Base-by-base conservation (phyloP, 2,888 invertebrate genomes). In the Villa cingulata region DNA sequence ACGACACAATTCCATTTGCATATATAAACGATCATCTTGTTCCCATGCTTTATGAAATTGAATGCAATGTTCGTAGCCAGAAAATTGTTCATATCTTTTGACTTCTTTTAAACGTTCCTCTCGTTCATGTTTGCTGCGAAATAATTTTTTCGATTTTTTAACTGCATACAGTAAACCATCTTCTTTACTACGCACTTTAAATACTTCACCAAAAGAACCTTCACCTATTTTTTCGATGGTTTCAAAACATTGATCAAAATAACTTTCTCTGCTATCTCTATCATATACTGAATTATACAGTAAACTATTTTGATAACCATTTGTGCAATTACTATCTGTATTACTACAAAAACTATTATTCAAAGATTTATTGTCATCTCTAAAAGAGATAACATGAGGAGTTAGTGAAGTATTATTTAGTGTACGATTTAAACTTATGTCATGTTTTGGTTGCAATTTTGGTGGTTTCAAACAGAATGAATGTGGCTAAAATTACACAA, bases 131-230 rank as follows among this genome's bases (percentile, higher is more conserved):
- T 74, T 72, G 49, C 77, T 76, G 15, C 75, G 68, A 57, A 76
- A 78, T 41, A 73, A 62, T 53, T 79, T 76, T 54, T 78, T 72
- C 0, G 79, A 76, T 56, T 77, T 74, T 63, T 86, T 86, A 1
- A 86, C 73, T 1, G 86, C 86, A 68, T 84, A 86, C 41, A 72
- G 63, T 38, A 72, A 66, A 1, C 76, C 75, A 67, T 84, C 82
- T 55, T 81, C 78, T 52, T 72, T 75, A 51, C 75, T 77, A 48
- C 70, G 70, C 1, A 78, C 84, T 60, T 78, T 76, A 58, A 76
- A 83, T 0, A 84, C 84, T 64, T 80, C 78, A 10, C 84, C 85
- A 70, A 84, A 86, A 4, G 82, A 83, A 3, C 86, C 86, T 60
- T 78, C 78, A 2, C 86, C 86, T 37, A 86, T 71, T 56, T 75